These are phyloP conservation scores for Engystomops pustulosus DNA, from an alignment of 2,113 vertebrate genomes.

Conservation along the genomic window DNA sequence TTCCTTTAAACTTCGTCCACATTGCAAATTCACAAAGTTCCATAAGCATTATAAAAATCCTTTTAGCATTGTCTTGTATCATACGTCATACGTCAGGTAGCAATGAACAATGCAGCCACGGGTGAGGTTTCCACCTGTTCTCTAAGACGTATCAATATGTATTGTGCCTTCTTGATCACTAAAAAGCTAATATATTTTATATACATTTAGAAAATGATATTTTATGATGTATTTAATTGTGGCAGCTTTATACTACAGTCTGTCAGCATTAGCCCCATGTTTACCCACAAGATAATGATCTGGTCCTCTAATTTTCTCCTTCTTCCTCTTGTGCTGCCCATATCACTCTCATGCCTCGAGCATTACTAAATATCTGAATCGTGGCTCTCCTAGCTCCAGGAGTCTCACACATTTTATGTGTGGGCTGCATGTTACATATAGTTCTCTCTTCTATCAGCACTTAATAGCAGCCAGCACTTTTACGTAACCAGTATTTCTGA, in stretches of 20 bases:
- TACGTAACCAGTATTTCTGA: neutral
- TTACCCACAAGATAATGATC: neutral
- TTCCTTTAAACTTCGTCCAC: neutral
- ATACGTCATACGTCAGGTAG: neutral
- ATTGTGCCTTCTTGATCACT: neutral
- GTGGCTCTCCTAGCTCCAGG: neutral
- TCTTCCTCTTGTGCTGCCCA: no score
- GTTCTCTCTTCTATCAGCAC: neutral
- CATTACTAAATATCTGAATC: neutral
- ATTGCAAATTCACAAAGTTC: neutral
- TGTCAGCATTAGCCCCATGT: neutral
- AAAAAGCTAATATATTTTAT: neutral
- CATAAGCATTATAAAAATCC: no score
- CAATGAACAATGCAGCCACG: neutral
- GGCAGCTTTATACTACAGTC: neutral
- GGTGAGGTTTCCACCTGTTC: neutral
- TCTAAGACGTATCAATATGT: neutral
- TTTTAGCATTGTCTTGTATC: neutral
- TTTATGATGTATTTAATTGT: neutral
- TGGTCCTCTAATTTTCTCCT: neutral
- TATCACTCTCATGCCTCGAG: neutral
- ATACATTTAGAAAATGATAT: neutral
- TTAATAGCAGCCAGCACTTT: slow-evolving; percentile 14
- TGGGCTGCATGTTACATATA: neutral
- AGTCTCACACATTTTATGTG: neutral